Percentiles rank a stretch among this genome's conserved stretches.
These are phyloP conservation scores for Amphipoea lucens DNA, from an alignment of 2,888 invertebrate genomes.

Conservation along the genomic window DNA sequence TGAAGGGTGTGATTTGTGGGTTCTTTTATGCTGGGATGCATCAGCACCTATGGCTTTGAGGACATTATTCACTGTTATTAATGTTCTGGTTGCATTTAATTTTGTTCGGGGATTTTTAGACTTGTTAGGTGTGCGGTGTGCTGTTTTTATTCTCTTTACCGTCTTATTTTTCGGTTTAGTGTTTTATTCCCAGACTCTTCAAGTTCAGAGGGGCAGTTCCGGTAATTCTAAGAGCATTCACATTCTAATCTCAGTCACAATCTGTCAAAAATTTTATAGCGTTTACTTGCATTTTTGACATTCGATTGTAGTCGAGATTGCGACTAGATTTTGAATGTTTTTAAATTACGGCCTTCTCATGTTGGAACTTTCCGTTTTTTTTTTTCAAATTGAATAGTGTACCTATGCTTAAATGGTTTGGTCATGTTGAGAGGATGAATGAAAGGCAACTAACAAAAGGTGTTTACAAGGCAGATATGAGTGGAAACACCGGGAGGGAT, in stretches of 20 bases:
- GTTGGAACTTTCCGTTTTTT: neutral
- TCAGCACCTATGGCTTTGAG: slow-evolving; percentile 1
- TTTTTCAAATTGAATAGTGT: no score
- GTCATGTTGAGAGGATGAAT: neutral
- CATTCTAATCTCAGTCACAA: no score
- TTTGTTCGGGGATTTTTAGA: neutral
- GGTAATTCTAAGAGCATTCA: no score
- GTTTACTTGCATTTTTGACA: no score
- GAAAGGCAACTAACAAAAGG: neutral
- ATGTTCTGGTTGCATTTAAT: neutral
- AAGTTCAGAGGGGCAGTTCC: neutral
- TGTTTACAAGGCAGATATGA: neutral
- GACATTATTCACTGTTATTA: neutral
- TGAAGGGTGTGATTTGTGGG: slow-evolving; percentile 34
- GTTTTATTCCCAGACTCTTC: neutral
- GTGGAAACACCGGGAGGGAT: neutral
- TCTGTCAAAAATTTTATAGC: no score
- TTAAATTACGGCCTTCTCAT: no score
- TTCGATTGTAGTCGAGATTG: no score
- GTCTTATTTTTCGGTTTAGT: neutral
- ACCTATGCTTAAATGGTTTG: neutral
- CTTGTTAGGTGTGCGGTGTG: no score
- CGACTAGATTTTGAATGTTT: no score
- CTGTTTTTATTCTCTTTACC: neutral
- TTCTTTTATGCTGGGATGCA: slow-evolving; percentile 20